Evolutionary conservation across 1,140 invertebrate species (phyloP).

Genomic region (Aphelenchoides besseyi): DNA sequence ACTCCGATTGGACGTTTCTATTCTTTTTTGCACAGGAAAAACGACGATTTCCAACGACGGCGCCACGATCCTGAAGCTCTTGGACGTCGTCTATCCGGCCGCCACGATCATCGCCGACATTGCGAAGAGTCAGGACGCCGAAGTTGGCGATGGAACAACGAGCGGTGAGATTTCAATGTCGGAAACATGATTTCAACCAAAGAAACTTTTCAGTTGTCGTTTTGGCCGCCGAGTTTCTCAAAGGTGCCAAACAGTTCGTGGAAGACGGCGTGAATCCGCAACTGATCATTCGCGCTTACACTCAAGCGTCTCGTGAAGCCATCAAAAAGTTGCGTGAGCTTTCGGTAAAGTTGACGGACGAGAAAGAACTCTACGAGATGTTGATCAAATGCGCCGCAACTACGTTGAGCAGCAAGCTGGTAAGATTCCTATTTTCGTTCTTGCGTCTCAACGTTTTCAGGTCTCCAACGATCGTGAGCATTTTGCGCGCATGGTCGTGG

Average conservation of each 20-base stretch:
- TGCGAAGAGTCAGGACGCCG: slow-evolving; percentile 97
- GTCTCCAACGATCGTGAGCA: slow-evolving; percentile 67
- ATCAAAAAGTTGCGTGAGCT: slow-evolving; percentile 81
- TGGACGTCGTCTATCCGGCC: slow-evolving; percentile 95
- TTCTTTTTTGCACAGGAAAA: slow-evolving; percentile 68
- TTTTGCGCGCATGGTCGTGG: slow-evolving; percentile 94
- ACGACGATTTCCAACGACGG: slow-evolving; percentile 98
- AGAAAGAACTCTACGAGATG: slow-evolving; percentile 71
- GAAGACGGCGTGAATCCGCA: slow-evolving; percentile 96
- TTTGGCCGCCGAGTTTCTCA: slow-evolving; percentile 89
- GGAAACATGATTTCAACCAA: slow-evolving; percentile 21
- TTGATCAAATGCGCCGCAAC: slow-evolving; percentile 92
- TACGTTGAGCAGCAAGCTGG: slow-evolving; percentile 70
- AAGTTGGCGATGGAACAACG: slow-evolving; percentile 71
- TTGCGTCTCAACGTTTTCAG: slow-evolving; percentile 17
- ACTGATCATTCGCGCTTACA: slow-evolving; percentile 80
- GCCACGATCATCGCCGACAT: slow-evolving; percentile 96
- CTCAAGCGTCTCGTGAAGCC: slow-evolving; percentile 73
- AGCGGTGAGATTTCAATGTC: slow-evolving; percentile 26
- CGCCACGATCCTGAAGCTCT: slow-evolving; percentile 92
- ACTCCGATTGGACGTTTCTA: slow-evolving; percentile 38
- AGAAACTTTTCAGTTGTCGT: slow-evolving; percentile 76
- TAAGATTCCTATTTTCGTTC: slow-evolving; percentile 9
- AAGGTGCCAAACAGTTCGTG: slow-evolving; percentile 87
- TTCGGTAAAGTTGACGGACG: slow-evolving; percentile 72